Conservation (phyloP, 2,888 invertebrate species). For the Calliphora vomitoria region DNA sequence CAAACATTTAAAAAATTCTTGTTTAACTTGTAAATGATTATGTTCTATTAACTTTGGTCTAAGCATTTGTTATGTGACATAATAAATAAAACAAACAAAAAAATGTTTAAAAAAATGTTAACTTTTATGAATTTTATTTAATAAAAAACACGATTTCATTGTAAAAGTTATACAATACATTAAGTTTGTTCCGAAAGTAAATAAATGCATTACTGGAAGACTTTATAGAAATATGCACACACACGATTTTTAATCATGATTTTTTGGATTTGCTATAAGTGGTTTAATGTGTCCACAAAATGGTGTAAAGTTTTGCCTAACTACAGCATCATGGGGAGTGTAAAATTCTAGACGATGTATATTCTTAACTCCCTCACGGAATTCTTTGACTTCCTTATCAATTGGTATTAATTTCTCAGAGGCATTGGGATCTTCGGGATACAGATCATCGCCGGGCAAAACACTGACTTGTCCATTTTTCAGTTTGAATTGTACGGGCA, state of each 20-base stretch:
- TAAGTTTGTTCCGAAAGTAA: constrained; percentile 1
- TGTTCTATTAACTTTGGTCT: constrained; percentile 46
- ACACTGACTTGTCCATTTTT: constrained; percentile 87
- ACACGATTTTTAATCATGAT: constrained; percentile 77
- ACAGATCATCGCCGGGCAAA: constrained; percentile 87
- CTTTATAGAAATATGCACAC: not conserved
- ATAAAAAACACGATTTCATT: not conserved
- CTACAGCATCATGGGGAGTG: constrained; percentile 71
- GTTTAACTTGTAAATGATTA: not conserved
- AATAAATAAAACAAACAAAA: constrained; percentile 49
- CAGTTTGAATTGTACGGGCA: constrained; percentile 86
- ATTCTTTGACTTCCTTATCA: constrained; percentile 79
- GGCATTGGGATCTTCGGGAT: constrained; percentile 83
- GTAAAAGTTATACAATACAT: not conserved
- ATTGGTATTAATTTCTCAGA: constrained; percentile 76
- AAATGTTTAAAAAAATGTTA: constrained; percentile 8
- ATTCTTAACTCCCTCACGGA: constrained; percentile 80
- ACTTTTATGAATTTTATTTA: not conserved
- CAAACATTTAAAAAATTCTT: constrained; percentile 9
- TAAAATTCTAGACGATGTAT: constrained; percentile 81
- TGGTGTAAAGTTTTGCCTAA: constrained; percentile 76
- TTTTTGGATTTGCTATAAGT: constrained; percentile 88
- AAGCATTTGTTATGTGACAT: constrained; percentile 60
- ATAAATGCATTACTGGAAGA: constrained; percentile 54
- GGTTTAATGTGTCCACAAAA: constrained; percentile 79